These are phyloP conservation scores for Tenthredo amoena DNA, from an alignment of 2,888 invertebrate genomes.

Conservation along the genomic window DNA sequence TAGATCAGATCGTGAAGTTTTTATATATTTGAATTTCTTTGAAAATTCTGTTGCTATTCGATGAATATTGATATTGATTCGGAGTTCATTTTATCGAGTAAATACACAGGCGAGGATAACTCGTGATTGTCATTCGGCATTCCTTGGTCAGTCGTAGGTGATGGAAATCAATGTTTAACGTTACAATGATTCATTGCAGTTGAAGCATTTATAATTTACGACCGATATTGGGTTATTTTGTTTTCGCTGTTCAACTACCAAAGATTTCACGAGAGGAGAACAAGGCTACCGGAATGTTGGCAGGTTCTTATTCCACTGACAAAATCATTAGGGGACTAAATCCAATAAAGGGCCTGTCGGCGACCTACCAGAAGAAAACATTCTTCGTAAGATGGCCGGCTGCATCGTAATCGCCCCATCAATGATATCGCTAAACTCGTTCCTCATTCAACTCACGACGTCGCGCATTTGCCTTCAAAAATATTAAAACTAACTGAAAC, in stretches of 20 bases:
- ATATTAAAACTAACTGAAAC: neutral
- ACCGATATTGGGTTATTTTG: conserved; percentile 50
- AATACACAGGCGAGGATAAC: neutral
- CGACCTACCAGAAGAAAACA: conserved; percentile 69
- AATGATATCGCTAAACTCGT: conserved; percentile 62
- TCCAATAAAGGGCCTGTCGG: conserved; percentile 70
- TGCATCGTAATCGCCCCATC: conserved; percentile 70
- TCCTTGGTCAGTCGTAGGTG: conserved; percentile 48
- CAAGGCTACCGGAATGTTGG: conserved; percentile 67
- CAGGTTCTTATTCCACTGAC: conserved; percentile 70
- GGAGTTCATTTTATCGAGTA: neutral
- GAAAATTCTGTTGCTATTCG: neutral
- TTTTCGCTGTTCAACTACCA: conserved; percentile 47
- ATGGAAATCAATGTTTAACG: conserved; percentile 53
- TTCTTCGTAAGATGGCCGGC: conserved; percentile 69
- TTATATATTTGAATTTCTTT: neutral
- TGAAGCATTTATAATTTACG: conserved; percentile 61
- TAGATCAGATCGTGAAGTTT: neutral
- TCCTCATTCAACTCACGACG: conserved; percentile 52
- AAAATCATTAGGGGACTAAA: conserved; percentile 74
- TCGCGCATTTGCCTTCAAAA: conserved; percentile 31
- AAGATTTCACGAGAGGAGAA: conserved; percentile 63
- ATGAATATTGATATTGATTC: neutral
- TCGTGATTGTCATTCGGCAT: conserved; percentile 40
- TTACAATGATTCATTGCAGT: conserved; percentile 47